Evolutionary conservation across 2,113 vertebrate genomes (phyloP).

Genomic region (Hyaena hyaena): DNA sequence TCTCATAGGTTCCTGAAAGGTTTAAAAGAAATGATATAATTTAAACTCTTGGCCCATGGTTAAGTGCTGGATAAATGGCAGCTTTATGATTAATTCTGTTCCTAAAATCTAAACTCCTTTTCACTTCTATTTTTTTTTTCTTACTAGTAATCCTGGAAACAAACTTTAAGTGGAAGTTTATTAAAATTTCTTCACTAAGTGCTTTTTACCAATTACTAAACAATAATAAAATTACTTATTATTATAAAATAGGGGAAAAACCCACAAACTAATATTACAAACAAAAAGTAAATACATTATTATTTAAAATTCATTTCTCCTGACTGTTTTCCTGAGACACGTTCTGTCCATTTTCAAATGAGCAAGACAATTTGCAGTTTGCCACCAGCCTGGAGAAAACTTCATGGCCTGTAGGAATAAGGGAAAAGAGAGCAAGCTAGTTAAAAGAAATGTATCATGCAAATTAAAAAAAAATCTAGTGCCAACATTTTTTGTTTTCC

Average conservation of each 20-base stretch:
- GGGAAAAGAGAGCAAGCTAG: background rate
- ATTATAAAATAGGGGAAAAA: constrained; percentile 32
- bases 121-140: background rate
- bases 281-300: constrained; percentile 64
- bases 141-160: background rate
- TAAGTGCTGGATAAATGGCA: background rate
- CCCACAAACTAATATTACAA: constrained; percentile 42
- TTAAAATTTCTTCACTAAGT: constrained; percentile 13
- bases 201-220: constrained; percentile 1
- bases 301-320: constrained; percentile 60
- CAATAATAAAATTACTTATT: constrained; percentile 37
- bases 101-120: constrained; percentile 14
- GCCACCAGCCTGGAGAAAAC: background rate
- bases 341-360: constrained; percentile 52
- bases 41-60: background rate
- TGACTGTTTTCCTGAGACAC: constrained; percentile 73
- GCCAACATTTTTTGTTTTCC: background rate
- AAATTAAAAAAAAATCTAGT: background rate
- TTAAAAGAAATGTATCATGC: background rate
- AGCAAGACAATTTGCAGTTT: constrained; percentile 2
- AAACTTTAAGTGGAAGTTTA: background rate
- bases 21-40: constrained; percentile 52
- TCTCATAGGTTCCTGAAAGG: background rate
- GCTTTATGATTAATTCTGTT: background rate
- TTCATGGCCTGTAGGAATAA: constrained; percentile 38